Evolutionary conservation across 2,113 vertebrate species (phyloP).

Genomic region (Blennius ocellaris): DNA sequence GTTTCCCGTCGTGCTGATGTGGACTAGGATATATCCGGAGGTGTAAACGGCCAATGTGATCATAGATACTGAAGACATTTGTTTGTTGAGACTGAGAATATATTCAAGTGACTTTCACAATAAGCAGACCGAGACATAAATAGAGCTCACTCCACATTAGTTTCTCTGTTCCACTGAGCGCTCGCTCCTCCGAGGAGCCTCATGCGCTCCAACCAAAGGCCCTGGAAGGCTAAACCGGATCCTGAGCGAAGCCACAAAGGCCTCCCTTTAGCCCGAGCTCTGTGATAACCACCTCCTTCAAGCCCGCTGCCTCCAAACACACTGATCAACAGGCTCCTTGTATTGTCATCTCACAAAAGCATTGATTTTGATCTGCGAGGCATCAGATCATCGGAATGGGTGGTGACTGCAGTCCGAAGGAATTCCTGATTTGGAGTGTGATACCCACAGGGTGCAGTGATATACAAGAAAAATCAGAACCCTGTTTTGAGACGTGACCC

Average conservation of each 20-base stretch:
- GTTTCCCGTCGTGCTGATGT: too few relatives aligned
- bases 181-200: constrained; percentile 34
- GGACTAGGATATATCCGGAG: too few relatives aligned
- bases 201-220: constrained; percentile 49
- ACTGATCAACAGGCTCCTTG: constrained; percentile 72
- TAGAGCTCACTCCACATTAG: background rate
- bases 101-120: background rate
- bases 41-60: too few relatives aligned
- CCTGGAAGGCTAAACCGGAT: constrained; percentile 52
- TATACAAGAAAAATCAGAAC: constrained; percentile 71
- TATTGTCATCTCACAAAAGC: constrained; percentile 75
- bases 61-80: too few relatives aligned
- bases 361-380: constrained; percentile 74
- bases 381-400: constrained; percentile 67
- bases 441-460: constrained; percentile 70
- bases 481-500: constrained; percentile 66
- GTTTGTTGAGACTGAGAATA: background rate
- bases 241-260: constrained; percentile 65
- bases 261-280: constrained; percentile 49
- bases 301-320: constrained; percentile 32
- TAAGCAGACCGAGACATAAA: constrained; percentile 10
- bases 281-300: constrained; percentile 68
- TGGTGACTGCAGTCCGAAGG: constrained; percentile 66
- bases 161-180: constrained; percentile 49
- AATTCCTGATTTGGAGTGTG: constrained; percentile 70